These are phyloP conservation scores for Akabosia matsudoensis DNA, from an alignment of 1,140 invertebrate species.

Conservation along the genomic window DNA sequence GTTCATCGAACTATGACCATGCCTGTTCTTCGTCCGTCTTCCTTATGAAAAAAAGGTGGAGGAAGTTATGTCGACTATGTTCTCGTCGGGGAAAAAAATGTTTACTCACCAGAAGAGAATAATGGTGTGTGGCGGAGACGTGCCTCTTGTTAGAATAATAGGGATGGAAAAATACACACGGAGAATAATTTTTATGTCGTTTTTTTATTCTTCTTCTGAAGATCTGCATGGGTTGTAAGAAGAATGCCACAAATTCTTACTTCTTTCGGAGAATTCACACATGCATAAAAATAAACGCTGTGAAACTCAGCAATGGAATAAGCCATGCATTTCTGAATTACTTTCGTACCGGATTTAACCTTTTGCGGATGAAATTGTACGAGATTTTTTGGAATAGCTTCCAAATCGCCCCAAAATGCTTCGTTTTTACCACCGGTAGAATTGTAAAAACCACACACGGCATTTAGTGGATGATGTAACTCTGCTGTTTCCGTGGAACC, in stretches of 20 bases:
- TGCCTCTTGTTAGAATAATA: not conserved
- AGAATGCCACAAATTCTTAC: not conserved
- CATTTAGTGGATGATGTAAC: no score
- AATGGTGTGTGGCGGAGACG: not conserved
- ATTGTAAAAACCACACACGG: no score
- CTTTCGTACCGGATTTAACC: no score
- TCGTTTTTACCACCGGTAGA: no score
- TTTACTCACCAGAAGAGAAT: conserved; percentile 17
- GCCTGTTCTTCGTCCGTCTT: not conserved
- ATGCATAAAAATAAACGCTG: conserved; percentile 20
- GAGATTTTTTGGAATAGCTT: no score
- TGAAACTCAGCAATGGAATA: no score
- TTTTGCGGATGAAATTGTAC: no score
- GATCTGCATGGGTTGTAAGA: no score
- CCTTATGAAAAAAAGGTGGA: not conserved
- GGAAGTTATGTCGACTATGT: not conserved
- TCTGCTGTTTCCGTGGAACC: no score
- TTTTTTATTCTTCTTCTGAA: not conserved
- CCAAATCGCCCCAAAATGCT: no score
- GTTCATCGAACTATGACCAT: conserved; percentile 10
- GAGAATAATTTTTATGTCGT: not conserved
- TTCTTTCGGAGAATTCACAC: not conserved
- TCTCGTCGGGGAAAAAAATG: not conserved
- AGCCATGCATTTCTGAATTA: no score
- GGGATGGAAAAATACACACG: not conserved